Evolutionary conservation across 2,797 vertebrate species (phyloP), one percentile per base, ranked within the genome.

Genomic region (Chlorospingus flavigularis): DNA sequence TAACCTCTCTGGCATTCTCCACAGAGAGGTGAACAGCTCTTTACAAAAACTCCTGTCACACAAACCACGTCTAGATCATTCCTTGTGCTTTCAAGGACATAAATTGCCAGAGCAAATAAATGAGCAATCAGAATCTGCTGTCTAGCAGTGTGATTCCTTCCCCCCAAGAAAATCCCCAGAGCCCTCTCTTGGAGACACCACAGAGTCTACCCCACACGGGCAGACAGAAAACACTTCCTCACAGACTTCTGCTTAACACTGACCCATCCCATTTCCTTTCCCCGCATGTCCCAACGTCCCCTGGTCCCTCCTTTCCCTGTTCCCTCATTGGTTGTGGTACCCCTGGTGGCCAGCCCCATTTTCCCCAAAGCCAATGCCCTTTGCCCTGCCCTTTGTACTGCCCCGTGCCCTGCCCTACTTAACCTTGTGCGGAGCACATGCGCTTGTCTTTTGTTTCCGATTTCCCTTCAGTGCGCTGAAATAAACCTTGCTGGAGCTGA

Each of bases 391-490:
- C 57, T 26, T 26, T 26, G 35, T 37, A 13, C 35, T 3, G 4
- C 57, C 24, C 57, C 1, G 1, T 26, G 57, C 35, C 17, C 17
- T 26, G 11, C 35, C 11, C 8, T 26, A 9, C 3, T 37, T 8
- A 58, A 18, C 11, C 17, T 26, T 37, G 57, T 18, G 17, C 17
- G 9, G 35, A 37, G 35, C 1, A 1, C 33, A 13, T 13, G 24
- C 1, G 37, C 8, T 9, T 8, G 33, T 35, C 10, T 57, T 9
- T 37, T 17, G 17, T 2, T 16, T 25, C 7, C 18, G 8, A 4
- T 26, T 58, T 58, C 17, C 8, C 0, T 57, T 17, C 7, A 0
- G 2, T 4, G 11, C 18, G 55, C 3, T 58, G 17, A 13, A 9
- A 18, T 13, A 13, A 26, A 26, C 11, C 6, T 13, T 1, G 3